A percentile compares a stretch with the other conserved stretches of the same genome.
These are phyloP conservation scores for Allenopithecus nigroviridis DNA, from an alignment of 2,797 vertebrate genomes.

Conservation along the genomic window DNA sequence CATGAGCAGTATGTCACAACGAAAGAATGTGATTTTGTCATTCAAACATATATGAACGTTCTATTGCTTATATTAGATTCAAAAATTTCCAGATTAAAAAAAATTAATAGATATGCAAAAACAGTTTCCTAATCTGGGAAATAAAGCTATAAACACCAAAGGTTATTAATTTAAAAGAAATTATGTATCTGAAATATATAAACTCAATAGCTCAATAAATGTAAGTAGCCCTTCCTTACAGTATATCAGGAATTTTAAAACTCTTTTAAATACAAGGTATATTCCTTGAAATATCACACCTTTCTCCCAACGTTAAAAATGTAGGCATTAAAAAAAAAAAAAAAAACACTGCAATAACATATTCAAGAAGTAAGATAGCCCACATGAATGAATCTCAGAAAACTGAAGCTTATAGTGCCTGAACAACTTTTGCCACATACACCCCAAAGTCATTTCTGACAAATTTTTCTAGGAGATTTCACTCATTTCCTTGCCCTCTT, in stretches of 20 bases:
- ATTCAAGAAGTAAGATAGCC: neutral
- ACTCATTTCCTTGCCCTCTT: neutral
- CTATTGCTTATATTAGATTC: slow-evolving; percentile 19
- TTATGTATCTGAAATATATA: neutral
- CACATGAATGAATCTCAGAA: neutral
- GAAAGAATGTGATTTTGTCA: slow-evolving; percentile 61
- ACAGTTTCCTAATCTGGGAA: neutral
- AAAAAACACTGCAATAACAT: neutral
- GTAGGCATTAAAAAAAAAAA: neutral
- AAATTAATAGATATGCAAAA: neutral
- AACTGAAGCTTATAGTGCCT: neutral
- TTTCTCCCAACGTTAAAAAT: neutral
- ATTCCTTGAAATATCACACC: slow-evolving; percentile 11
- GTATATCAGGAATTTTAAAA: neutral
- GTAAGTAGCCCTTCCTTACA: neutral
- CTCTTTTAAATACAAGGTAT: neutral
- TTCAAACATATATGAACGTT: slow-evolving; percentile 54
- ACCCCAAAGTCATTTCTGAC: neutral
- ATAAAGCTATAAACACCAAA: slow-evolving; percentile 23
- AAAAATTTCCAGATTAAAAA: slow-evolving; percentile 15
- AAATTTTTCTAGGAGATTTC: neutral
- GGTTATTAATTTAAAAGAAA: slow-evolving; percentile 36
- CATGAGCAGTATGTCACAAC: slow-evolving; percentile 42
- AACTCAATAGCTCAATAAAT: neutral
- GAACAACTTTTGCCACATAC: neutral